phyloP scores from a whole-genome alignment of 2,113 vertebrate species.

The Brachirus orientalis region DNA sequence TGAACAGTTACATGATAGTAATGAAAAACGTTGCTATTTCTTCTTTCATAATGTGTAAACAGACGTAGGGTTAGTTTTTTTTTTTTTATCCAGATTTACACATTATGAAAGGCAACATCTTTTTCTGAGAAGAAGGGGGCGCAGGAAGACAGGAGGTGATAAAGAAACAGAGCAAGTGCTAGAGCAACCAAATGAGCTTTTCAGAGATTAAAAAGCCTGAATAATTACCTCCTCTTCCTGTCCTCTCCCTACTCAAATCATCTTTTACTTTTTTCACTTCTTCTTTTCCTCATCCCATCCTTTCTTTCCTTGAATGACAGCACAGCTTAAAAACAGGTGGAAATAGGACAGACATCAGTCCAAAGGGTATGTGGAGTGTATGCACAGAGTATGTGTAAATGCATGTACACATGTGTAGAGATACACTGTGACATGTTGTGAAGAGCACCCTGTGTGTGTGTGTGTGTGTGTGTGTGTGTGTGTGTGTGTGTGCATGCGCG shows the following conservation, averaged over 20 bases:
- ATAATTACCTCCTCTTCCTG: neutral
- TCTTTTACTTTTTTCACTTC: neutral
- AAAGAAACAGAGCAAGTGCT: neutral
- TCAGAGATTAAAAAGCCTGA: constrained; percentile 28
- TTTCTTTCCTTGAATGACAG: neutral
- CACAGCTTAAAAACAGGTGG: neutral
- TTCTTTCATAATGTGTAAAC: too few species aligned
- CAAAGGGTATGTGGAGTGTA: neutral
- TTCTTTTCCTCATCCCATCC: neutral
- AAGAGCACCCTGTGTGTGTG: neutral
- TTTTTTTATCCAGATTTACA: neutral
- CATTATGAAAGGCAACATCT: neutral
- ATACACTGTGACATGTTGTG: too few species aligned
- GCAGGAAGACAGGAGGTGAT: neutral
- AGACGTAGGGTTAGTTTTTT: too few species aligned
- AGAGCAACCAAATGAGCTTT: constrained; percentile 9
- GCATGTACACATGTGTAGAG: neutral
- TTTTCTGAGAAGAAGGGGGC: neutral
- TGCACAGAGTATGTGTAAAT: neutral
- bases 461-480: neutral
- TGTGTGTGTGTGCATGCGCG: neutral
- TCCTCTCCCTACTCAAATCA: neutral
- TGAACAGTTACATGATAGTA: too few species aligned
- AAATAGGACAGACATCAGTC: neutral
- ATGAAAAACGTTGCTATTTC: too few species aligned